phyloP scores from a whole-genome alignment of 2,113 vertebrate genomes.

The Takifugu flavidus region DNA sequence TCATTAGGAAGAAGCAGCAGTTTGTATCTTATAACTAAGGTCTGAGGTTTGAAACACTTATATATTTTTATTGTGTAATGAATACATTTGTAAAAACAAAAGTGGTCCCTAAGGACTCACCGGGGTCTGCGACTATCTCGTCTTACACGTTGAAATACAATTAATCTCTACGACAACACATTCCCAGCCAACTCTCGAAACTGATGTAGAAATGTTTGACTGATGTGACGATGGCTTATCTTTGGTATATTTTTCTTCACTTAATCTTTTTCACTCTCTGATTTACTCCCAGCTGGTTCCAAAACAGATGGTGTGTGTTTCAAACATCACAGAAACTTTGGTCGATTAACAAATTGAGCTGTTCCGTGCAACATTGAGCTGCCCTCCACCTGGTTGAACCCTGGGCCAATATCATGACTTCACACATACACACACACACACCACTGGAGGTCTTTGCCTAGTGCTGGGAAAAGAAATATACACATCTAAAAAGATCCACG shows the following conservation, averaged over 20 bases:
- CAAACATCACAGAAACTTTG: conserved; percentile 28
- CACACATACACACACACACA: conserved; percentile 6
- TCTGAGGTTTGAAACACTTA: too few species aligned
- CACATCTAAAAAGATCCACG: conserved; percentile 17
- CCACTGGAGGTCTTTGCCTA: conserved; percentile 19
- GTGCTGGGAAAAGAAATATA: conserved; percentile 15
- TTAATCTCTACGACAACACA: too few species aligned
- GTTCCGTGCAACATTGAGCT: conserved; percentile 31
- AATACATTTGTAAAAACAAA: too few species aligned
- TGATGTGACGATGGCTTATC: conserved; percentile 10
- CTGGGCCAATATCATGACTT: conserved; percentile 55
- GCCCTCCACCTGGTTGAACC: conserved; percentile 53
- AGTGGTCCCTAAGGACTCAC: too few species aligned
- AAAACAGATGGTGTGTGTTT: conserved; percentile 49
- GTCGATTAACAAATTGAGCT: conserved; percentile 59
- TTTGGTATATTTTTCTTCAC: conserved; percentile 1
- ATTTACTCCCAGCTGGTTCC: conserved; percentile 36
- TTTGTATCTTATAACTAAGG: too few species aligned
- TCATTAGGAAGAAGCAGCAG: too few species aligned
- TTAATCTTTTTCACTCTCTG: conserved; percentile 13
- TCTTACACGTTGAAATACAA: too few species aligned
- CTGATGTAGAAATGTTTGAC: not conserved
- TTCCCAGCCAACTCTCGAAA: conserved; percentile 1
- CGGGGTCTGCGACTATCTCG: too few species aligned
- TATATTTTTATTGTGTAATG: too few species aligned